These are phyloP conservation scores for Cerastoderma edule DNA, from an alignment of 2,888 invertebrate species.

Conservation along the genomic window DNA sequence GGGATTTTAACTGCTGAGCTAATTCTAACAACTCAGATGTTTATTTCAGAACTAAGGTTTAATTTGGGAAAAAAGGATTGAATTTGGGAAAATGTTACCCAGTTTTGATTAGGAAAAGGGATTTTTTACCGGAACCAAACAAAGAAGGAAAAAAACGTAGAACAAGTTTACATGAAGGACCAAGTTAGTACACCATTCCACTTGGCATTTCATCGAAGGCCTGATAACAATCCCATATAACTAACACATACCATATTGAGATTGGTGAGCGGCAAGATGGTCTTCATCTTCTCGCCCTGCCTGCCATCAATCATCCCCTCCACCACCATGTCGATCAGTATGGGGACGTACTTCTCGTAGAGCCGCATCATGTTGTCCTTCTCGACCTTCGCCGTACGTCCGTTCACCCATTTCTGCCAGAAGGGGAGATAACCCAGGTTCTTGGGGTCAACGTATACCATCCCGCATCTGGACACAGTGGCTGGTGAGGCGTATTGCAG, in stretches of 20 bases:
- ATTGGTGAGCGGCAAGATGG: slow-evolving; percentile 92
- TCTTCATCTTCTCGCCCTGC: slow-evolving; percentile 88
- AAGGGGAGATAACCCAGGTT: slow-evolving; percentile 93
- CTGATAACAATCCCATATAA: too few relatives aligned
- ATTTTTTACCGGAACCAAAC: too few relatives aligned
- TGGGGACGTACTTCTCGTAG: slow-evolving; percentile 91
- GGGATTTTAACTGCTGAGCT: too few relatives aligned
- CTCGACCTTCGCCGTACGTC: slow-evolving; percentile 74
- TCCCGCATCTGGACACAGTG: slow-evolving; percentile 95
- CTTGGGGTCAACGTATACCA: slow-evolving; percentile 97
- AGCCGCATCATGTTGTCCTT: slow-evolving; percentile 83
- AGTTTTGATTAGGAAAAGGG: too few relatives aligned
- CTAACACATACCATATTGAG: slow-evolving; percentile 91
- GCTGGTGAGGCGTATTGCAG: slow-evolving; percentile 96
- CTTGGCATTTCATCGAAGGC: too few relatives aligned
- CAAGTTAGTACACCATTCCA: too few relatives aligned
- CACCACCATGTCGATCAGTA: slow-evolving; percentile 89
- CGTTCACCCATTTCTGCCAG: slow-evolving; percentile 91
- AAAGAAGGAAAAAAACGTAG: too few relatives aligned
- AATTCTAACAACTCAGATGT: too few relatives aligned
- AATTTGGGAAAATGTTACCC: too few relatives aligned
- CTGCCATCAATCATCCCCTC: slow-evolving; percentile 90
- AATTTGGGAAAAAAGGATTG: too few relatives aligned
- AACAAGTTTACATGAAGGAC: too few relatives aligned
- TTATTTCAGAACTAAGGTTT: too few relatives aligned